phyloP scores from a whole-genome alignment of 2,888 invertebrate species.

The Ennomos erosarius region DNA sequence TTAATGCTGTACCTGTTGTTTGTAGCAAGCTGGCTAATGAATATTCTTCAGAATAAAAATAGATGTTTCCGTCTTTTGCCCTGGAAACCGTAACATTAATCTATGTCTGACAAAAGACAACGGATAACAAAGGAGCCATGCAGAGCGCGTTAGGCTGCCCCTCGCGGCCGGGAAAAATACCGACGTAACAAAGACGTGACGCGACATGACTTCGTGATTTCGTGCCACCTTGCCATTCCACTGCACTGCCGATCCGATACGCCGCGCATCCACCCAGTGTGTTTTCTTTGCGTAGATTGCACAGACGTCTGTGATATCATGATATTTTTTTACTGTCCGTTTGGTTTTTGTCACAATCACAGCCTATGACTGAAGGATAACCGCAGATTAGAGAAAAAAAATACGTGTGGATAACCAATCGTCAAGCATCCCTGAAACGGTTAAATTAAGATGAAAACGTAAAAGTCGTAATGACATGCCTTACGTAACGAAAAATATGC shows the following conservation, averaged over 20 bases:
- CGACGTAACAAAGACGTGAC: conserved; percentile 39
- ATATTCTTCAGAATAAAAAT: conserved; percentile 47
- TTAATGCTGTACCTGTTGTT: too few species aligned
- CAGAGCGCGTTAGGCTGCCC: conserved; percentile 35
- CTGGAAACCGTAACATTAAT: conserved; percentile 57
- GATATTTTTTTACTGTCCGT: too few species aligned
- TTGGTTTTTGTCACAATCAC: too few species aligned
- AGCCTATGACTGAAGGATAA: too few species aligned
- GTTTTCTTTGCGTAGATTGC: too few species aligned
- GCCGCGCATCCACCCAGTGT: not conserved
- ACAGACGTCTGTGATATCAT: too few species aligned
- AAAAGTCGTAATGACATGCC: too few species aligned
- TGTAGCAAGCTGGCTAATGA: conserved; percentile 42
- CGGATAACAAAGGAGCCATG: conserved; percentile 59
- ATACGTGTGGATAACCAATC: too few species aligned
- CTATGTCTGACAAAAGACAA: conserved; percentile 69
- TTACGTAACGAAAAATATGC: too few species aligned
- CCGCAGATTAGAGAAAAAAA: too few species aligned
- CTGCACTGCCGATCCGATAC: not conserved
- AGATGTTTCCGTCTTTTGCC: conserved; percentile 39
- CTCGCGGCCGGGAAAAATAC: conserved; percentile 49
- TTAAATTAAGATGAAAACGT: too few species aligned
- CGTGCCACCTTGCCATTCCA: conserved; percentile 21
- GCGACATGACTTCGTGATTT: conserved; percentile 46
- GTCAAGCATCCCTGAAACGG: too few species aligned